These are phyloP conservation scores for Ethmia dodecea DNA, from an alignment of 2,888 invertebrate genomes.

Conservation along the genomic window DNA sequence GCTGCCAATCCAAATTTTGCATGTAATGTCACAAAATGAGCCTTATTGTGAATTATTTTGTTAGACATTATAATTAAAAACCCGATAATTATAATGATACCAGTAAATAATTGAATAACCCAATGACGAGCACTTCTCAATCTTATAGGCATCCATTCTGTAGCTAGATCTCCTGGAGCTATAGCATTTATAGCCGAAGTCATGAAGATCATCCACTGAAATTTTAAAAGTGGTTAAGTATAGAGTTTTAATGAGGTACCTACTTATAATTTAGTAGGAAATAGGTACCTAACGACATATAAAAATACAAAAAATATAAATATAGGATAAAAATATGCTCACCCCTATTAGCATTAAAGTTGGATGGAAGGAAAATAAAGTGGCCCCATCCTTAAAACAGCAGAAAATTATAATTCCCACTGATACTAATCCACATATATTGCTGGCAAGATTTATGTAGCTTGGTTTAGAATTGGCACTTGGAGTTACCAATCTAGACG, in stretches of 20 bases:
- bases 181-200: slow-evolving; percentile 67
- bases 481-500: slow-evolving; percentile 50
- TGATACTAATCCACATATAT: slow-evolving; percentile 49
- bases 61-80: slow-evolving; percentile 61
- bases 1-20: slow-evolving; percentile 64
- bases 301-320: too few relatives aligned
- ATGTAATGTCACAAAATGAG: slow-evolving; percentile 59
- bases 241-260: too few relatives aligned
- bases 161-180: slow-evolving; percentile 66
- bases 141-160: slow-evolving; percentile 73
- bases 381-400: slow-evolving; percentile 47
- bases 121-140: slow-evolving; percentile 68
- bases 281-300: too few relatives aligned
- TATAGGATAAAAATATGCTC: too few relatives aligned
- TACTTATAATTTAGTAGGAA: too few relatives aligned
- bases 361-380: slow-evolving; percentile 68
- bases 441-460: slow-evolving; percentile 56
- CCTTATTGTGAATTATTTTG: slow-evolving; percentile 47
- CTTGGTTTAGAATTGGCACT: slow-evolving; percentile 44
- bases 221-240: slow-evolving; percentile 21
- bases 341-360: slow-evolving; percentile 66
- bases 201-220: slow-evolving; percentile 70
- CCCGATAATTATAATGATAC: slow-evolving; percentile 43
- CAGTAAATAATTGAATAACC: slow-evolving; percentile 56
- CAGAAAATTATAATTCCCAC: slow-evolving; percentile 51